Evolutionary conservation across 2,888 invertebrate genomes (phyloP).

Genomic region (Scaptomyza reducta): DNA sequence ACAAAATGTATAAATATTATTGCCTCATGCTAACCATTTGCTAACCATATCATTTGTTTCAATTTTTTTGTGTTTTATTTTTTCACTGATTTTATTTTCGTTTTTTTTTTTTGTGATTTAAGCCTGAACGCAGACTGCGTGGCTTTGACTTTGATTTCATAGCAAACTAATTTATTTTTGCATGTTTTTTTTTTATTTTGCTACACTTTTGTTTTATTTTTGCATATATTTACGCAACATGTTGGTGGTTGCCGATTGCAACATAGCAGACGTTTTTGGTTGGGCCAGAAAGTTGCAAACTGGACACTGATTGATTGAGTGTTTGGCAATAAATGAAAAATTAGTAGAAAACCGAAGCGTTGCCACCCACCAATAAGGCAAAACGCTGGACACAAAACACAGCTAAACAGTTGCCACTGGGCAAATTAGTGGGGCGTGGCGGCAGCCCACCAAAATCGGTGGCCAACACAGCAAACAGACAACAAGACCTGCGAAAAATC

Average conservation of each 20-base stretch:
- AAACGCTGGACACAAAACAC: conserved; percentile 20
- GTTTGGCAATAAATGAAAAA: conserved; percentile 75
- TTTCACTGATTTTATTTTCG: conserved; percentile 21
- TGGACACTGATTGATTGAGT: conserved; percentile 78
- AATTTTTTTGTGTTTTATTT: conserved; percentile 32
- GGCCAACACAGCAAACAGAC: conserved; percentile 41
- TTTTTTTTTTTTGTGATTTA: conserved; percentile 1
- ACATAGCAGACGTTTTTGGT: conserved; percentile 51
- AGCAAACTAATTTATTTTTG: conserved; percentile 21
- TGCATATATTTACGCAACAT: conserved; percentile 49
- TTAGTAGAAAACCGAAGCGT: conserved; percentile 59
- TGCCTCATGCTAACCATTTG: conserved; percentile 18
- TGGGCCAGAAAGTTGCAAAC: conserved; percentile 29
- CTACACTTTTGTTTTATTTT: conserved; percentile 39
- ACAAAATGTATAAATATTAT: conserved; percentile 47
- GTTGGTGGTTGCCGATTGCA: conserved; percentile 51
- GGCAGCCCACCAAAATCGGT: conserved; percentile 55
- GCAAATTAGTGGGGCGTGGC: conserved; percentile 74
- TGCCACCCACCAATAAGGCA: conserved; percentile 65
- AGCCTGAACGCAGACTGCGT: conserved; percentile 48
- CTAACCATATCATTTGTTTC: conserved; percentile 23
- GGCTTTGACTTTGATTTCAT: conserved; percentile 34
- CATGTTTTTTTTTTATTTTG: conserved; percentile 11
- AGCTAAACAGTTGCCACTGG: conserved; percentile 42
- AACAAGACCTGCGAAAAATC: conserved; percentile 41